Conservation (phyloP, 2,113 vertebrate genomes). For the Hiodon alosoides region DNA sequence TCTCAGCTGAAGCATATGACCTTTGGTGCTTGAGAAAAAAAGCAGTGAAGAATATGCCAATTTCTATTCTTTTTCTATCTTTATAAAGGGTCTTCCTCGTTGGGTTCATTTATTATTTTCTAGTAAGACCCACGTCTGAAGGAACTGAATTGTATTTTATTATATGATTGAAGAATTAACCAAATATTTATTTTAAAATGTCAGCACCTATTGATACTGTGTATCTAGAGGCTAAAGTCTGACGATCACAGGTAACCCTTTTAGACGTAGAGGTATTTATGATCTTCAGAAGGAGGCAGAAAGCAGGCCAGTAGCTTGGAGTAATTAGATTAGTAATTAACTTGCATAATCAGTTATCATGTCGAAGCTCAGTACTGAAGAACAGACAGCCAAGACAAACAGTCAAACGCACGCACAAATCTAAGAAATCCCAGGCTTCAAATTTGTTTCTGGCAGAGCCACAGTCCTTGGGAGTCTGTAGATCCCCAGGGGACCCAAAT, state of each 20-base stretch:
- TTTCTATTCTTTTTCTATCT: slow-evolving; percentile 5
- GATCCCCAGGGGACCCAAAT: not conserved
- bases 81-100: not conserved
- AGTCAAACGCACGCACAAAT: no score
- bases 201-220: slow-evolving; percentile 35
- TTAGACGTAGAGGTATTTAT: not conserved
- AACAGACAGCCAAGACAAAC: no score
- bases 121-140: not conserved
- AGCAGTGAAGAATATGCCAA: not conserved
- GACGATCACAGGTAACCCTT: slow-evolving; percentile 11
- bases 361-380: no score
- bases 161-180: slow-evolving; percentile 14
- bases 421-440: not conserved
- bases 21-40: not conserved
- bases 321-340: not conserved
- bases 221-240: slow-evolving; percentile 35
- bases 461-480: not conserved
- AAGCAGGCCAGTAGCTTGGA: not conserved
- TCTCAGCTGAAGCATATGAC: not conserved
- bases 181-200: slow-evolving; percentile 27
- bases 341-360: slow-evolving; percentile 13
- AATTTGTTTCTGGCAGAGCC: not conserved
- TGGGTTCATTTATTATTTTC: not conserved
- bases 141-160: slow-evolving; percentile 3
- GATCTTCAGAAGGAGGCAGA: slow-evolving; percentile 3